Evolutionary conservation across 92 coral and sea anemone species (phyloP).

Genomic region (Epizoanthus illoricatus): DNA sequence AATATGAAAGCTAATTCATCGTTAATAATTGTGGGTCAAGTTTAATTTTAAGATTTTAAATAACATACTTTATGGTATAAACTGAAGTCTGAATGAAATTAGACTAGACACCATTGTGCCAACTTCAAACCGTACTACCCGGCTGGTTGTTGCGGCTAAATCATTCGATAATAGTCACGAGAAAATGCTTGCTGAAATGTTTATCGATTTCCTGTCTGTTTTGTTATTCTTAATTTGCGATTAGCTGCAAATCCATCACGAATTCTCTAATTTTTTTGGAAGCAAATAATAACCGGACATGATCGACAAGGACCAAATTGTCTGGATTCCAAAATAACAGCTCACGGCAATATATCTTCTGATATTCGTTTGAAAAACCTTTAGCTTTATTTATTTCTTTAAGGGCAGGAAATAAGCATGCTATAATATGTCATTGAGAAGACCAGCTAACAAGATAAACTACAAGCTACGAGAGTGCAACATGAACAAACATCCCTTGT

Average conservation of each 20-base stretch:
- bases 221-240: conserved; percentile 5
- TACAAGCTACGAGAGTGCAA: not conserved
- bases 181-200: not conserved
- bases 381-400: not conserved
- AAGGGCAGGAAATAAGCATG: conserved; percentile 22
- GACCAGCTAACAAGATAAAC: not conserved
- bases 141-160: not conserved
- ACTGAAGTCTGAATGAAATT: too few species aligned
- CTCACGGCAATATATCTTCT: not conserved
- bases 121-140: not conserved
- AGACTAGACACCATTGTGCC: too few species aligned
- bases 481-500: not conserved
- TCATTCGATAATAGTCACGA: not conserved
- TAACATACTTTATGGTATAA: too few species aligned
- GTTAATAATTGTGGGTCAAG: too few species aligned
- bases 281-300: conserved; percentile 12
- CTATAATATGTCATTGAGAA: conserved; percentile 23
- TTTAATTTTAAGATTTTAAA: too few species aligned
- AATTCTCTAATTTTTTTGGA: not conserved
- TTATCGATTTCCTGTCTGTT: conserved; percentile 3
- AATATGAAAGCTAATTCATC: too few species aligned
- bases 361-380: not conserved
- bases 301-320: not conserved
- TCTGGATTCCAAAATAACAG: not conserved
- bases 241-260: conserved; percentile 1